Conservation (phyloP, 2,113 vertebrate species). For the Chloropsis cyanopogon region DNA sequence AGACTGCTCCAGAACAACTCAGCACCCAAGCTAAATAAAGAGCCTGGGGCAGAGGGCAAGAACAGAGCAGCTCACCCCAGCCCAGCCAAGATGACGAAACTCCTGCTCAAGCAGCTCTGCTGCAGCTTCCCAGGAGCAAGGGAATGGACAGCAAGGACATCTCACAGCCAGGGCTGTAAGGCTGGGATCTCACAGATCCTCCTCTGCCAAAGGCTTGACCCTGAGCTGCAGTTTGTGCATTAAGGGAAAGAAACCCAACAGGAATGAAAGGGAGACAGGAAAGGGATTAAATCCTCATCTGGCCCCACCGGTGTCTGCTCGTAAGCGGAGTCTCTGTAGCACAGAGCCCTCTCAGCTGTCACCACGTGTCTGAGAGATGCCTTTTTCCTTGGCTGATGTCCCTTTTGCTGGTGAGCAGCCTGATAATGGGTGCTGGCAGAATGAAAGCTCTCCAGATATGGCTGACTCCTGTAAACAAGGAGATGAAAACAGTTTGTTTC, state of each 20-base stretch:
- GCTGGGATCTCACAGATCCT: neutral
- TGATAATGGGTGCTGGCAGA: neutral
- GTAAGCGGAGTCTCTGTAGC: neutral
- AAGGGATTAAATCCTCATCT: conserved; percentile 9
- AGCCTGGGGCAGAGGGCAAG: neutral
- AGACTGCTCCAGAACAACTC: neutral
- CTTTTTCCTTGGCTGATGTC: neutral
- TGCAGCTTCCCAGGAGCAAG: neutral
- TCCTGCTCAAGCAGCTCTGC: neutral
- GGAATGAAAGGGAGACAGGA: conserved; percentile 11
- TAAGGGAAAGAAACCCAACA: neutral
- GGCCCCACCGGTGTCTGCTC: neutral
- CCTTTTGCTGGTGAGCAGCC: neutral
- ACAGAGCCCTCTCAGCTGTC: conserved; percentile 33
- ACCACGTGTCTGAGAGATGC: neutral
- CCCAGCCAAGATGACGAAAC: neutral
- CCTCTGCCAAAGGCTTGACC: neutral
- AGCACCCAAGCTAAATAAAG: conserved; percentile 23
- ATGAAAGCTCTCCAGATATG: neutral
- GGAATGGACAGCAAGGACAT: neutral
- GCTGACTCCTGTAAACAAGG: conserved; percentile 4
- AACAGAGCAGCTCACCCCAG: neutral
- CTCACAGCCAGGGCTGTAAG: neutral
- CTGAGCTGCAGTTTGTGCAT: conserved; percentile 3
- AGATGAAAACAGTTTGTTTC: conserved; percentile 34